Percentiles rank a stretch among this genome's conserved stretches.
phyloP scores from a whole-genome alignment of 1,140 invertebrate species.

The Colletes latitarsis region DNA sequence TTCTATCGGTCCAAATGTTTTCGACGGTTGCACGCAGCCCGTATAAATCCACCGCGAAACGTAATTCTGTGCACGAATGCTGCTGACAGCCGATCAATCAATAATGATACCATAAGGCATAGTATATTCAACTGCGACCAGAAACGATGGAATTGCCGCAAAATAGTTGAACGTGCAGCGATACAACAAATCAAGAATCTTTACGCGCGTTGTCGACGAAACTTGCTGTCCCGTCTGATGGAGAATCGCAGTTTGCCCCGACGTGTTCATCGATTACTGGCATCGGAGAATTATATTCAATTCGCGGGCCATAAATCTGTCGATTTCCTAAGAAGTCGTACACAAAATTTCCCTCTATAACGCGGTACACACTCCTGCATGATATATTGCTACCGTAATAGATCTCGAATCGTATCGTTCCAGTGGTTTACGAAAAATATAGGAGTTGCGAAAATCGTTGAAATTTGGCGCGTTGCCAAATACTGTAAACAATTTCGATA shows the following conservation, averaged over 20 bases:
- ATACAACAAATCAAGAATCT: constrained; percentile 17
- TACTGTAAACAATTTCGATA: neutral
- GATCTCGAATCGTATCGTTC: too few species aligned
- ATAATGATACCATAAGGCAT: constrained; percentile 43
- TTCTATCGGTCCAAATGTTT: constrained; percentile 11
- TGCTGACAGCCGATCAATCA: constrained; percentile 44
- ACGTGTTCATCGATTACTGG: neutral
- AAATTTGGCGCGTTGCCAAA: neutral
- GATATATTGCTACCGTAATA: too few species aligned
- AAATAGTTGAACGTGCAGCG: neutral
- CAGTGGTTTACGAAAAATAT: too few species aligned
- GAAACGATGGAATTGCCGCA: neutral
- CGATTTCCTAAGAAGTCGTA: neutral
- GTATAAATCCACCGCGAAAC: constrained; percentile 26
- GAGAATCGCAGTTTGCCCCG: neutral
- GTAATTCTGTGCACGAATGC: constrained; percentile 41
- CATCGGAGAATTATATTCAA: neutral
- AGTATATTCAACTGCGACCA: constrained; percentile 29
- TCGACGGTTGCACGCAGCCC: constrained; percentile 11
- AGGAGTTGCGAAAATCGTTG: too few species aligned
- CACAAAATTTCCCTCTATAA: neutral
- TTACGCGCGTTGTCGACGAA: neutral
- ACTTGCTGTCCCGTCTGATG: neutral
- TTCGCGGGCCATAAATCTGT: neutral
- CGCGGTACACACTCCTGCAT: too few species aligned